Evolutionary conservation across 2,113 vertebrate genomes (phyloP).

Genomic region (Saimiri boliviensis): DNA sequence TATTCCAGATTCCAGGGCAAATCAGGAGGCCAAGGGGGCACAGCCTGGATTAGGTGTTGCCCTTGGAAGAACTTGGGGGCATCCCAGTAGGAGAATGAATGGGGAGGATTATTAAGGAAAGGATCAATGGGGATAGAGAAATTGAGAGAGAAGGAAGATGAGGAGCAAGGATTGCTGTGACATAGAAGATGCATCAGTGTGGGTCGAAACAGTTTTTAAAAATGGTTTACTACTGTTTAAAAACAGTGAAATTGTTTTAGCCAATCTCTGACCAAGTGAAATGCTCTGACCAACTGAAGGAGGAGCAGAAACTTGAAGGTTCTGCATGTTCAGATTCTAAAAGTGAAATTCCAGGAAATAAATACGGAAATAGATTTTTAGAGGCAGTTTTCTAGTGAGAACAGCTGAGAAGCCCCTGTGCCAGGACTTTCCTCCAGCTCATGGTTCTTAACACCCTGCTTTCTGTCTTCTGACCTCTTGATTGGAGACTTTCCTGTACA

Average conservation of each 20-base stretch:
- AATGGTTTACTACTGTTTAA: no score
- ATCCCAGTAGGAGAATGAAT: neutral
- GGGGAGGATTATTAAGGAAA: neutral
- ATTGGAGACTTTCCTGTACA: neutral
- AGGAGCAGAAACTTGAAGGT: neutral
- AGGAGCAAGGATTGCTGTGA: neutral
- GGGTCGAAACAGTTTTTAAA: no score
- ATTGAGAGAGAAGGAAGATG: neutral
- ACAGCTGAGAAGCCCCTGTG: neutral
- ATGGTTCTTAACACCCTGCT: fast-evolving
- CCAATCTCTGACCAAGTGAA: no score
- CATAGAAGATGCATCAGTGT: neutral
- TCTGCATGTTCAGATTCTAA: neutral
- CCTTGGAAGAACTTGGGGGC: neutral
- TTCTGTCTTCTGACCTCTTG: neutral
- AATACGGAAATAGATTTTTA: neutral
- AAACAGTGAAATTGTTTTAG: no score
- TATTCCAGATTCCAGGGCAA: neutral
- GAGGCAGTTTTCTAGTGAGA: neutral
- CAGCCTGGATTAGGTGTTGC: neutral
- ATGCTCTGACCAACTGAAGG: no score
- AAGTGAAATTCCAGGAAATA: neutral
- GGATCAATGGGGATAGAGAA: neutral
- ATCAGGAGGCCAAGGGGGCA: neutral
- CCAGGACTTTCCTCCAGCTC: no score